Conservation (phyloP, 2,113 vertebrate genomes). For the Choloepus hoffmanni region DNA sequence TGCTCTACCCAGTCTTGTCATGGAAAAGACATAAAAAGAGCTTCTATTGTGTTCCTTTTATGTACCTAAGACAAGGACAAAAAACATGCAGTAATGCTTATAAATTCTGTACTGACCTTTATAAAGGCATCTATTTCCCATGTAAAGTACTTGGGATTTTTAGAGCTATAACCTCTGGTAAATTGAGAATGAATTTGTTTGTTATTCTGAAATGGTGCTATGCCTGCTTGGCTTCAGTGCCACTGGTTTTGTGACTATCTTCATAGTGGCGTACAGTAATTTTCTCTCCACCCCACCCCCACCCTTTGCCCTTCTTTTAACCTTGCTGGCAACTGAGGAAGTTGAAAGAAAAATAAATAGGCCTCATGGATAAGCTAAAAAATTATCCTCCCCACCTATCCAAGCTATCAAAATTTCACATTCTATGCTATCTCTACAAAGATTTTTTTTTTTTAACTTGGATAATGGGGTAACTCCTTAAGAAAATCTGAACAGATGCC, state of each 20-base stretch:
- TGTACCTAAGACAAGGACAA: slow-evolving; percentile 4
- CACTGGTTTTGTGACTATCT: background rate
- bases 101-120: slow-evolving; percentile 56
- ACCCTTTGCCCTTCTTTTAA: background rate
- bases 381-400: background rate
- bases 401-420: background rate
- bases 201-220: background rate
- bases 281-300: background rate
- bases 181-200: slow-evolving; percentile 14
- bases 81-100: slow-evolving; percentile 42
- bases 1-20: background rate
- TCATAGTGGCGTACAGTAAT: background rate
- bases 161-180: slow-evolving; percentile 21
- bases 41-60: background rate
- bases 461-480: background rate
- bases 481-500: slow-evolving; percentile 49
- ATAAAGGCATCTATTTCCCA: background rate
- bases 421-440: background rate
- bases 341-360: slow-evolving; percentile 3
- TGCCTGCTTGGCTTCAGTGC: background rate
- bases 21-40: background rate
- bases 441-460: background rate
- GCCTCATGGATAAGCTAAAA: background rate
- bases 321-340: background rate
- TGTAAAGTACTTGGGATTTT: slow-evolving; percentile 48